phyloP scores from a whole-genome alignment of 2,888 invertebrate genomes.

The Anticlea derivata region DNA sequence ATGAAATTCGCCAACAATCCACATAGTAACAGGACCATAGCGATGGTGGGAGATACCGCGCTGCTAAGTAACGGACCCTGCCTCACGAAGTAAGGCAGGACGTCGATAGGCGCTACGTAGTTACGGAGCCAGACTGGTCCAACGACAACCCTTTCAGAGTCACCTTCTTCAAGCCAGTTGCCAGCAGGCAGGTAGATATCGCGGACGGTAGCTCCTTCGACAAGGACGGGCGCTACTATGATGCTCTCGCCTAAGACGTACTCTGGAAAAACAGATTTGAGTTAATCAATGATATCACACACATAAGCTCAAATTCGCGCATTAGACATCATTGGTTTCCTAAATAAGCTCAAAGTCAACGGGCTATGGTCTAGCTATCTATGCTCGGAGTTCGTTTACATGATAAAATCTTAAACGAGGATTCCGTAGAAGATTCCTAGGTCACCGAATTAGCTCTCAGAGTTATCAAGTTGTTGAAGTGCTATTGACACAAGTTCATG shows the following conservation, averaged over 20 bases:
- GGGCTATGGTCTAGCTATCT: too few species aligned
- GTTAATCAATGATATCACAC: too few species aligned
- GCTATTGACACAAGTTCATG: too few species aligned
- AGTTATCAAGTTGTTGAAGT: too few species aligned
- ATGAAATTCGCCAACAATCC: conserved; percentile 42
- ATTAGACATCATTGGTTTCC: too few species aligned
- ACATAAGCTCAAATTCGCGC: too few species aligned
- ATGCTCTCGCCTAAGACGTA: conserved; percentile 90
- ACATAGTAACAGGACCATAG: conserved; percentile 47
- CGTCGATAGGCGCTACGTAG: conserved; percentile 87
- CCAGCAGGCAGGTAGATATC: conserved; percentile 91
- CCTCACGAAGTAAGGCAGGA: conserved; percentile 87
- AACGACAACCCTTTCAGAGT: conserved; percentile 56
- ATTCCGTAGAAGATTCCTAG: too few species aligned
- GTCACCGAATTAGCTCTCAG: too few species aligned
- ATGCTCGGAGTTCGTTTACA: too few species aligned
- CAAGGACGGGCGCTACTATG: conserved; percentile 90
- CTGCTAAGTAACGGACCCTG: conserved; percentile 35
- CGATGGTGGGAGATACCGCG: conserved; percentile 38
- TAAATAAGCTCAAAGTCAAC: too few species aligned
- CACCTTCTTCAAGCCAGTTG: conserved; percentile 87
- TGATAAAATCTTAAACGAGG: too few species aligned
- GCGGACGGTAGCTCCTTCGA: conserved; percentile 83
- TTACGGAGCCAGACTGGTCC: conserved; percentile 86
- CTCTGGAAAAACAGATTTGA: conserved; percentile 79